A percentile compares a stretch with the other conserved stretches of the same genome.
Evolutionary conservation across 2,888 invertebrate species (phyloP).

Genomic region (Drosophila paranaensis): DNA sequence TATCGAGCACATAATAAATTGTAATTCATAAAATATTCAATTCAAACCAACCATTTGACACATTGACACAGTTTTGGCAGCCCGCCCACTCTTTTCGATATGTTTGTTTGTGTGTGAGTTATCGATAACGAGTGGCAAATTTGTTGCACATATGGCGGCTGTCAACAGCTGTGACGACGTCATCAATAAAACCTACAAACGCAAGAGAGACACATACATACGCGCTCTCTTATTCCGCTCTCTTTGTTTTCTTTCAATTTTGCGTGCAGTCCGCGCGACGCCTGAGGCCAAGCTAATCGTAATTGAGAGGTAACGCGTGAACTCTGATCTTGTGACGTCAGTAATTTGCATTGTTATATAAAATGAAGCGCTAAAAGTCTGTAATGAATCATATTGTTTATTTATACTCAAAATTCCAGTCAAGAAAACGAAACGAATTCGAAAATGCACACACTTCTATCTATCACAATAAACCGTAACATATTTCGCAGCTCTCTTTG

Average conservation of each 20-base stretch:
- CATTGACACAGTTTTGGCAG: slow-evolving; percentile 65
- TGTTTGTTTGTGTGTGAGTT: slow-evolving; percentile 22
- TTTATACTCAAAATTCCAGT: background rate
- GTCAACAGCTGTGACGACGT: slow-evolving; percentile 62
- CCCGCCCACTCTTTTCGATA: slow-evolving; percentile 30
- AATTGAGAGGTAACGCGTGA: slow-evolving; percentile 21
- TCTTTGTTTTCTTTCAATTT: slow-evolving; percentile 30
- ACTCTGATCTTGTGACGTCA: slow-evolving; percentile 1
- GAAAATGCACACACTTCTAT: slow-evolving; percentile 16
- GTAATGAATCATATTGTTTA: background rate
- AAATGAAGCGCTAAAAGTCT: background rate
- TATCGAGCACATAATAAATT: slow-evolving; percentile 49
- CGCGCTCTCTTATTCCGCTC: slow-evolving; percentile 14
- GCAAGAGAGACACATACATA: slow-evolving; percentile 5
- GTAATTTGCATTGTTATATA: background rate
- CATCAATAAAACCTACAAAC: slow-evolving; percentile 20
- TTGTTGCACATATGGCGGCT: slow-evolving; percentile 38
- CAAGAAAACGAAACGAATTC: background rate
- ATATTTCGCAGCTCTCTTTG: slow-evolving; percentile 13
- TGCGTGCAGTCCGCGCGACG: slow-evolving; percentile 25
- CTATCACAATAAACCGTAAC: slow-evolving; percentile 18
- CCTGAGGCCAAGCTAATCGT: slow-evolving; percentile 6
- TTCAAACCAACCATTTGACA: slow-evolving; percentile 52
- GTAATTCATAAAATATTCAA: slow-evolving; percentile 35
- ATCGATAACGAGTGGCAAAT: slow-evolving; percentile 62